Evolutionary conservation across 2,888 invertebrate genomes (phyloP), one percentile per base, ranked within the genome.

Genomic region (Hydrotaea diabolus): DNA sequence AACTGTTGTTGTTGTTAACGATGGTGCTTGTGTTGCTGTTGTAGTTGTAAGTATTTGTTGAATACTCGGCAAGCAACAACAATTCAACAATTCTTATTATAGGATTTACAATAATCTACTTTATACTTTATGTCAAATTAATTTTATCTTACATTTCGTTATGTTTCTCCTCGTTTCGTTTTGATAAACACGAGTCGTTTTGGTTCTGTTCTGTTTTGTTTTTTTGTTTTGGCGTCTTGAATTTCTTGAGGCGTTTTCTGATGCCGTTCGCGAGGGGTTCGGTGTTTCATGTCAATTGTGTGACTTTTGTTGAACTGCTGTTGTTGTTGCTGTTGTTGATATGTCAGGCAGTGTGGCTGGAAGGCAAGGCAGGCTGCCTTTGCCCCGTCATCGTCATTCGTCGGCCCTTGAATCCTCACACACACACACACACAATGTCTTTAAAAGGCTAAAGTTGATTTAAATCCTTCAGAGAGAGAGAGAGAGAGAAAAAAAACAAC

Each of bases 391-490:
- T 4, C 26, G 66, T 43, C 43, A n/a, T 66, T 43, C 11, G 39
- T 8, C 11, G 13, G 1, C n/a, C n/a, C 49, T 43, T 43, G 64
- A 11, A 31, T 53, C 55, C 21, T 55, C 21, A 2, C 5, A 5
- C 55, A 55, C n/a, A n/a, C n/a, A n/a, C n/a, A n/a, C n/a, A 53
- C n/a, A 39, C 9, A 43, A 19, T n/a, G 11, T 73, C 21, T 73
- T 57, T 59, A 43, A 46, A 31, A 55, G 75, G 23, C 23, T 66
- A 66, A 69, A 82, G 17, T 71, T 62, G 31, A 72, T 21, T 76
- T 64, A 76, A 78, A 72, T 76, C 62, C 71, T 62, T 71, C 26
- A 78, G 64, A 82, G 43, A 66, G 39, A n/a, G n/a, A n/a, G n/a
- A n/a, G n/a, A n/a, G n/a, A n/a, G n/a, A n/a, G n/a, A n/a, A n/a